A percentile compares a stretch with the other conserved stretches of the same genome.
phyloP scores from a whole-genome alignment of 2,113 vertebrate species.

The Himantopus leucocephalus region DNA sequence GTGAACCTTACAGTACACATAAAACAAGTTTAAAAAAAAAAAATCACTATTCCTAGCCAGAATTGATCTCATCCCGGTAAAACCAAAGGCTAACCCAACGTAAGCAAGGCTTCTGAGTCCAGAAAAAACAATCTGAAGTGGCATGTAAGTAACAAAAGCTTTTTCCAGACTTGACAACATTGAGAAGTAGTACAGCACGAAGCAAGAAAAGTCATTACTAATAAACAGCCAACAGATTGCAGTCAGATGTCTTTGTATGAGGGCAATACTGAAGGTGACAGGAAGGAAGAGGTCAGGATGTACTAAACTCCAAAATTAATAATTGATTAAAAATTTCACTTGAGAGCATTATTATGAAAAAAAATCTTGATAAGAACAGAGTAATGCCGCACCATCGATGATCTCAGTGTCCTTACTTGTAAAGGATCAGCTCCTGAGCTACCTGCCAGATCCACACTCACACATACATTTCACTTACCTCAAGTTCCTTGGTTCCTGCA shows the following conservation, averaged over 20 bases:
- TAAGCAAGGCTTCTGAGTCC: background rate
- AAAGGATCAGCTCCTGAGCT: background rate
- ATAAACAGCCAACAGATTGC: background rate
- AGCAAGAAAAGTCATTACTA: background rate
- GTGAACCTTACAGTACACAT: background rate
- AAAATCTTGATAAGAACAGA: background rate
- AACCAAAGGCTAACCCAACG: background rate
- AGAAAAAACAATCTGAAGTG: background rate
- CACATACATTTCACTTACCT: background rate
- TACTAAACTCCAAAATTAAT: background rate
- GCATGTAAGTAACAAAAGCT: background rate
- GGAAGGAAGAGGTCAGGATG: background rate
- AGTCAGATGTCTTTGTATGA: background rate
- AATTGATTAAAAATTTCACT: background rate
- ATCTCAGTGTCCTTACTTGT: background rate
- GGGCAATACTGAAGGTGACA: background rate
- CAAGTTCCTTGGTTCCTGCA: background rate
- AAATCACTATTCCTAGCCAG: background rate
- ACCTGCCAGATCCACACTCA: background rate
- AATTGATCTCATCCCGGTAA: background rate
- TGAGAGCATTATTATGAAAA: background rate
- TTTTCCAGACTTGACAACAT: background rate
- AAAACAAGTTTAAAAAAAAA: background rate
- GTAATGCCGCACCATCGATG: background rate
- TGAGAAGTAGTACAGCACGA: background rate